phyloP scores from a whole-genome alignment of 1,140 invertebrate species.

The Olivierus martensii region DNA sequence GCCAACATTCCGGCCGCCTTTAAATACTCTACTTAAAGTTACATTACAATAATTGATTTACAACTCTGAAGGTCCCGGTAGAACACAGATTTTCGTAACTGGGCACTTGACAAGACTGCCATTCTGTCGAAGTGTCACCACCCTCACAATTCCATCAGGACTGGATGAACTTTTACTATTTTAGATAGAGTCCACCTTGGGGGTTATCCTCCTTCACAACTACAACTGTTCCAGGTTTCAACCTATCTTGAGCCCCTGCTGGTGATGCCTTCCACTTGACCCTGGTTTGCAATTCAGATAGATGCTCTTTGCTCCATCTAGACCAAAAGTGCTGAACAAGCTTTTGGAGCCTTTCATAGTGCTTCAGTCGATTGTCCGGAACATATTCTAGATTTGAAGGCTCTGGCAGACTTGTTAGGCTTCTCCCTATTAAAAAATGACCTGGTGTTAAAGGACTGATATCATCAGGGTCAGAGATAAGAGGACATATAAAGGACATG shows the following conservation, averaged over 20 bases:
- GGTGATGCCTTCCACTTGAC: background rate
- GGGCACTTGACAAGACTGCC: background rate
- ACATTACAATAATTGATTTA: no score
- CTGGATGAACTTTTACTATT: background rate
- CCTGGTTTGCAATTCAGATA: conserved; percentile 1
- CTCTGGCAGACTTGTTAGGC: no score
- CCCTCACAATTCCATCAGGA: background rate
- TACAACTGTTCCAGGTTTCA: background rate
- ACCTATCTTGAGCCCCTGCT: no score
- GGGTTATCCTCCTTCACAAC: background rate
- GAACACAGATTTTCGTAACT: background rate
- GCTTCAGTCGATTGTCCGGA: no score
- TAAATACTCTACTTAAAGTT: no score
- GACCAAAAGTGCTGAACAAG: no score
- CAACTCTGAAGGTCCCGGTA: no score
- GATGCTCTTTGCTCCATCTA: no score
- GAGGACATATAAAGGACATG: background rate
- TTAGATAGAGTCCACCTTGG: background rate
- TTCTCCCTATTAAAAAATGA: conserved; percentile 5
- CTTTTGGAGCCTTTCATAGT: no score
- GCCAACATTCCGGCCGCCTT: no score
- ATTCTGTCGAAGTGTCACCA: background rate
- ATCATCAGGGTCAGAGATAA: background rate
- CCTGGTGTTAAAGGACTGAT: background rate
- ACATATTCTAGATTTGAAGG: no score